These are phyloP conservation scores for Penaeus vannamei DNA, from an alignment of 1,140 invertebrate genomes.

Conservation along the genomic window DNA sequence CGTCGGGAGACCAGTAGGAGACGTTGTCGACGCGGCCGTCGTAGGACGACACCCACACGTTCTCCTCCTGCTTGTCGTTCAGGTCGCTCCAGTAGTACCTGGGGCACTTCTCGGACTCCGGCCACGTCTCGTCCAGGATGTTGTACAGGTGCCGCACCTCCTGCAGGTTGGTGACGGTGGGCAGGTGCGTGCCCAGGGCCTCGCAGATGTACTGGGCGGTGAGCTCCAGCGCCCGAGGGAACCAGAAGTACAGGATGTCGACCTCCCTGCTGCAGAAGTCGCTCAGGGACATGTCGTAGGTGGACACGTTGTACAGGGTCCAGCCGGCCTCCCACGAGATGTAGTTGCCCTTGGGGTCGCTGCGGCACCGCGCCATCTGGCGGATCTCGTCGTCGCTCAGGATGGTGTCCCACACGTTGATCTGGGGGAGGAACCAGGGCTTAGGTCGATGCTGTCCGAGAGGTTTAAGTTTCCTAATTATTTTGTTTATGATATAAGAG, in stretches of 20 bases:
- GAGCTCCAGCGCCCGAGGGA: neutral
- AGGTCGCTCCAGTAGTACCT: slow-evolving; percentile 48
- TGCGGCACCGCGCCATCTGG: slow-evolving; percentile 40
- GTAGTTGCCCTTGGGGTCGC: slow-evolving; percentile 49
- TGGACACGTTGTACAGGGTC: slow-evolving; percentile 37
- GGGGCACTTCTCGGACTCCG: slow-evolving; percentile 6
- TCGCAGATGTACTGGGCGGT: slow-evolving; percentile 50
- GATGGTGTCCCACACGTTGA: slow-evolving; percentile 52
- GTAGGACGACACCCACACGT: slow-evolving; percentile 45
- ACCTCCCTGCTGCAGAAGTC: slow-evolving; percentile 35
- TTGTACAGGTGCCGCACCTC: slow-evolving; percentile 43
- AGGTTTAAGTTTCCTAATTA: too few relatives aligned
- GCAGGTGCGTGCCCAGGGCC: slow-evolving; percentile 27
- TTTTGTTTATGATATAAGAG: too few relatives aligned
- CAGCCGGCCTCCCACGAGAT: slow-evolving; percentile 50
- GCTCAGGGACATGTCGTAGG: slow-evolving; percentile 24
- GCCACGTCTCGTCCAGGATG: slow-evolving; percentile 20
- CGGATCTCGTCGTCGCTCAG: slow-evolving; percentile 8
- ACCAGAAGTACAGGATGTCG: slow-evolving; percentile 38
- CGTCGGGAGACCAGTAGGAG: slow-evolving; percentile 49
- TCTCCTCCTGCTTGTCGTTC: slow-evolving; percentile 50
- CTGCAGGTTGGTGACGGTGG: slow-evolving; percentile 8
- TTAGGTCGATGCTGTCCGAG: too few relatives aligned
- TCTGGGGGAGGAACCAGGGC: neutral
- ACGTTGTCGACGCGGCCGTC: neutral